Conservation (phyloP, 2,888 invertebrate genomes). For the Alloscopus bannaensis region DNA sequence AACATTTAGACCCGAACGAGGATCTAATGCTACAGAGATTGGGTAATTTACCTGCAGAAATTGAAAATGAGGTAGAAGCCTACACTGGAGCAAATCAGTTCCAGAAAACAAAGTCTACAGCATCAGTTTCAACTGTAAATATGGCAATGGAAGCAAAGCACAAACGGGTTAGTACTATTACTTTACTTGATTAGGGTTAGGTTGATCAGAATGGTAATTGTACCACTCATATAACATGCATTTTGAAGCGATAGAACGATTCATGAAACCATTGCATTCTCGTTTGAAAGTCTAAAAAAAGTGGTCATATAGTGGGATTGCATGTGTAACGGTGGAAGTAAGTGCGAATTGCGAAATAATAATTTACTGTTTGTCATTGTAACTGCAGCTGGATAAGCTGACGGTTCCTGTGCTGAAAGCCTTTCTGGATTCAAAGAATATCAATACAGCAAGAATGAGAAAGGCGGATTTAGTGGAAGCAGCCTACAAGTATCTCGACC, state of each 20-base stretch:
- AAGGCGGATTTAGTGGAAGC: constrained; percentile 53
- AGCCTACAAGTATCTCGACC: constrained; percentile 52
- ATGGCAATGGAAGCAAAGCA: constrained; percentile 66
- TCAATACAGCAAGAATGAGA: constrained; percentile 1
- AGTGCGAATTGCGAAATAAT: too few species aligned
- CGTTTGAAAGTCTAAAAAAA: too few species aligned
- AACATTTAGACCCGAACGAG: constrained; percentile 63
- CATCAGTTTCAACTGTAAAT: constrained; percentile 39
- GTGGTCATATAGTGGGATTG: too few species aligned
- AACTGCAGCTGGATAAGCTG: constrained; percentile 50
- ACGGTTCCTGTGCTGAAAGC: constrained; percentile 49
- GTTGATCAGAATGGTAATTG: too few species aligned
- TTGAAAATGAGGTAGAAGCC: constrained; percentile 14
- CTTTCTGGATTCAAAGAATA: constrained; percentile 45
- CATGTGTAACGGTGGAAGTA: too few species aligned
- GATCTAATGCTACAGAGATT: constrained; percentile 60
- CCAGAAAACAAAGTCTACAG: constrained; percentile 16
- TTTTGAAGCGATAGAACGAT: too few species aligned
- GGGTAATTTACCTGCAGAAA: constrained; percentile 40
- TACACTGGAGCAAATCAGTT: background rate
- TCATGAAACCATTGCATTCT: too few species aligned
- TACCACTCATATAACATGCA: background rate
- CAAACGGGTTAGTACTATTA: too few species aligned
- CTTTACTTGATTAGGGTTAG: too few species aligned
- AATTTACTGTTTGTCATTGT: too few species aligned